Evolutionary conservation across 1,140 invertebrate species (phyloP), one percentile per base, ranked within the genome.

Genomic region (Leptopilina boulardi): DNA sequence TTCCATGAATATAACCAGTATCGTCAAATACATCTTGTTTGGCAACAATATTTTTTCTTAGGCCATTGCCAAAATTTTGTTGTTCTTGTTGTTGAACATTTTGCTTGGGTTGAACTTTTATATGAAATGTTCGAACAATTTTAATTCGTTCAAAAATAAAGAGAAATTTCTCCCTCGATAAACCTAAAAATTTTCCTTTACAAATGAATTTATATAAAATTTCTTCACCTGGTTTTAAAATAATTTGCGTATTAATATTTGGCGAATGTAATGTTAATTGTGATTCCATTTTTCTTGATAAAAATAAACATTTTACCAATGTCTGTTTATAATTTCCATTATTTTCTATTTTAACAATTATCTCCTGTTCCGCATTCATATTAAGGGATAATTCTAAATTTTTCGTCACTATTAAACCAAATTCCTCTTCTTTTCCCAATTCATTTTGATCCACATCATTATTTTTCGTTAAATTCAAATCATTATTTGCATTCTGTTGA

Each of bases 131-230:
- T 13, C 93, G 89, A 38, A 91, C 92, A 73, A 95, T 92, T 78
- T 91, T 87, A 83, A 93, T 95, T 75, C 82, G 80, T 78, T 89
- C 89, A 84, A 94, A 96, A 80, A 82, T 85, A 73, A 93, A 94
- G 38, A 93, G 83, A 56, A 94, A 90, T 6, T 92, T 77, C 87
- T 95, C 94, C 34, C 91, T 90, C 0, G 92, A 92, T 30, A 82
- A 84, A 3, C 95, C 95, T 70, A 93, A 82, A 71, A 91, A 92
- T 87, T 89, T 92, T 0, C 91, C 91, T 38, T 84, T 87, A 79
- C 91, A 93, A 71, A 84, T 83, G 76, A 93, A 92, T 34, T 80
- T 74, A 74, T 92, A 91, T 5, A 76, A 77, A 11, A 92, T 73
- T 59, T 54, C 82, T 70, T 89, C 80, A 0, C 76, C 76, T 3